Conservation (phyloP, 1,140 invertebrate genomes). For the Lordiphosa mommai region DNA sequence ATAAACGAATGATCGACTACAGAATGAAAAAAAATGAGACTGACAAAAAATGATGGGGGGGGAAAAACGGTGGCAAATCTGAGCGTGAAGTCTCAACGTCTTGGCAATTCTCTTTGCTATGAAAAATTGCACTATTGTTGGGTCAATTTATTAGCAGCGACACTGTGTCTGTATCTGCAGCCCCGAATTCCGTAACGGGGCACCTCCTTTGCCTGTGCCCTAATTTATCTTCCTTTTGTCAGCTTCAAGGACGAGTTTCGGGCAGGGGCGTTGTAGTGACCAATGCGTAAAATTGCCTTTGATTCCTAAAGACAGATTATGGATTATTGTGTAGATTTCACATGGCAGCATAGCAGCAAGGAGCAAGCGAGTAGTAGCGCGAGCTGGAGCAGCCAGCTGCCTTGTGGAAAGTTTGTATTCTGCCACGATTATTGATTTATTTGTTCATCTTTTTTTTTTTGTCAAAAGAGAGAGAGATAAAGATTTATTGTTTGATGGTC, state of each 20-base stretch:
- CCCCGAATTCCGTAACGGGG: neutral
- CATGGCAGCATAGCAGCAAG: no score
- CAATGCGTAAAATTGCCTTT: constrained; percentile 66
- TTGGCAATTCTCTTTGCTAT: constrained; percentile 17
- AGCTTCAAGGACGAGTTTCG: constrained; percentile 19
- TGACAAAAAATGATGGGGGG: no score
- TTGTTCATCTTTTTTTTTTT: constrained; percentile 11
- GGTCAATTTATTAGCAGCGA: constrained; percentile 54
- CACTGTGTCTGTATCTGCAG: no score
- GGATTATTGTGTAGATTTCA: constrained; percentile 18
- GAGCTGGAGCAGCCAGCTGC: constrained; percentile 7
- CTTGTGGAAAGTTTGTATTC: no score
- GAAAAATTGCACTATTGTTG: constrained; percentile 70
- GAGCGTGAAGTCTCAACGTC: constrained; percentile 47
- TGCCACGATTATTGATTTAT: constrained; percentile 50
- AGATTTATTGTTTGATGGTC: constrained; percentile 32
- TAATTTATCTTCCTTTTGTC: neutral
- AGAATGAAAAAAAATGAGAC: neutral
- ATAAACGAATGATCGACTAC: no score
- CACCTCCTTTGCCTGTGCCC: neutral
- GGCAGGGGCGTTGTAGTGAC: constrained; percentile 30
- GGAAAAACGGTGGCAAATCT: constrained; percentile 59
- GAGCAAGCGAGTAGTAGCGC: no score
- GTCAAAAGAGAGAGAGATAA: no score
- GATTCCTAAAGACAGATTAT: no score